These are phyloP conservation scores for Indicator indicator DNA, from an alignment of 2,113 vertebrate genomes.

Conservation along the genomic window DNA sequence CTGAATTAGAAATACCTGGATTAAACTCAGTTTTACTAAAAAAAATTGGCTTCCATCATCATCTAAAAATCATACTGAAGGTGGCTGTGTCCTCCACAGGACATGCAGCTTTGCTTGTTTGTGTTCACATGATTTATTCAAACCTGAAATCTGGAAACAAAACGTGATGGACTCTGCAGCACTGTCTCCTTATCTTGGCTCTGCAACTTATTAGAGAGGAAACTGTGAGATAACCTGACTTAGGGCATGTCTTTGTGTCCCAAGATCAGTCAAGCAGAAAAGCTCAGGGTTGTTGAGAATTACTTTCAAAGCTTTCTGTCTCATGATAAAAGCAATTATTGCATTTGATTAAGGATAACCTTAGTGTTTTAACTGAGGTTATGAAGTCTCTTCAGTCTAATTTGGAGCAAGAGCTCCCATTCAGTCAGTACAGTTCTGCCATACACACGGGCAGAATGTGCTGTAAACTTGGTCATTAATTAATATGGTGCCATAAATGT, in stretches of 20 bases:
- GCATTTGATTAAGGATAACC: not conserved
- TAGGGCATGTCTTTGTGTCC: not conserved
- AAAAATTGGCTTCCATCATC: not conserved
- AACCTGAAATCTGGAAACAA: not conserved
- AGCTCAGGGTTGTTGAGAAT: not conserved
- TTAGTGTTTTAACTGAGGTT: not conserved
- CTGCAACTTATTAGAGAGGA: not conserved
- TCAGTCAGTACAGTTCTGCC: not conserved
- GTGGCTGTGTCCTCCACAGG: not conserved
- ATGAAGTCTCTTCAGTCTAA: not conserved
- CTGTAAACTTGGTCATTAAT: not conserved
- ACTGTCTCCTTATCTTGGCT: not conserved
- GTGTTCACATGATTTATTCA: not conserved
- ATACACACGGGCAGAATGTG: not conserved
- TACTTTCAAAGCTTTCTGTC: not conserved
- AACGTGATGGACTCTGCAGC: not conserved
- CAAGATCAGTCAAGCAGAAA: not conserved
- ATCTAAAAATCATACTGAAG: not conserved
- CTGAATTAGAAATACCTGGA: not conserved
- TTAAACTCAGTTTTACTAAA: not conserved
- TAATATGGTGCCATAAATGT: not conserved
- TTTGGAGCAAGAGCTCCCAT: not conserved
- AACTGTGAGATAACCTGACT: not conserved
- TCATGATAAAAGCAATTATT: not conserved
- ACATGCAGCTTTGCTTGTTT: not conserved